Percentiles rank a stretch among this genome's conserved stretches.
phyloP scores from a whole-genome alignment of 2,797 vertebrate genomes.

The Siniperca obscura region DNA sequence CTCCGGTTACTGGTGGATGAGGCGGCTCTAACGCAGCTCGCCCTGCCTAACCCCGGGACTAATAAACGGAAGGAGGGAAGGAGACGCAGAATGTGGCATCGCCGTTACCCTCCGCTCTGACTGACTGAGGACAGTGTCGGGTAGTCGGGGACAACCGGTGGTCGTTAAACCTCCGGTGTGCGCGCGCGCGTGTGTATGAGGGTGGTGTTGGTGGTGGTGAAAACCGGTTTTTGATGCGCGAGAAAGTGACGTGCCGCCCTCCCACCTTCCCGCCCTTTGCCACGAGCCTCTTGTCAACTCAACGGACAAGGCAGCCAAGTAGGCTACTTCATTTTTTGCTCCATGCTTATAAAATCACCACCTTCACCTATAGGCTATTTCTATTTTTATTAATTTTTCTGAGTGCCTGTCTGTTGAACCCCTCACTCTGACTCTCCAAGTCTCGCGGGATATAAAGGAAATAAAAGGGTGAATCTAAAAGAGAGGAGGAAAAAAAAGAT shows the following conservation, averaged over 20 bases:
- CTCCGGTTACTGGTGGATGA: constrained; percentile 14
- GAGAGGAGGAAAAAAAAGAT: constrained; percentile 23
- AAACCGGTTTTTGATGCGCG: constrained; percentile 71
- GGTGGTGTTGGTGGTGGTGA: constrained; percentile 57
- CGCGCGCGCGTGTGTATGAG: constrained; percentile 16
- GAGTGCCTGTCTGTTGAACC: constrained; percentile 38
- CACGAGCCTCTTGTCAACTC: constrained; percentile 66
- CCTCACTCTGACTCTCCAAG: constrained; percentile 51
- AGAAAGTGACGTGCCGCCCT: constrained; percentile 75
- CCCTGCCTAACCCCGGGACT: constrained; percentile 27
- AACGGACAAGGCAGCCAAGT: constrained; percentile 41
- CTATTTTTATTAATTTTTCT: background rate
- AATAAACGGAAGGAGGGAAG: constrained; percentile 7
- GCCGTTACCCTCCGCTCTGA: constrained; percentile 41
- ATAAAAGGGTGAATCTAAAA: constrained; percentile 56
- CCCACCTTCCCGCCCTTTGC: constrained; percentile 71
- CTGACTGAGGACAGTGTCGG: constrained; percentile 53
- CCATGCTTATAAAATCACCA: constrained; percentile 8
- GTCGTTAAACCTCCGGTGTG: constrained; percentile 44
- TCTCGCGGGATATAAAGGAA: constrained; percentile 75
- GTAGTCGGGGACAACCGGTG: constrained; percentile 68
- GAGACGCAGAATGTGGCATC: constrained; percentile 58
- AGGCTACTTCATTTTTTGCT: constrained; percentile 8
- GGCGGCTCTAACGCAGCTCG: constrained; percentile 30
- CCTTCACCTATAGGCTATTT: background rate